A percentile compares a stretch with the other conserved stretches of the same genome.
Conservation (phyloP, 2,797 vertebrate genomes). For the Enteromius anoplus region DNA sequence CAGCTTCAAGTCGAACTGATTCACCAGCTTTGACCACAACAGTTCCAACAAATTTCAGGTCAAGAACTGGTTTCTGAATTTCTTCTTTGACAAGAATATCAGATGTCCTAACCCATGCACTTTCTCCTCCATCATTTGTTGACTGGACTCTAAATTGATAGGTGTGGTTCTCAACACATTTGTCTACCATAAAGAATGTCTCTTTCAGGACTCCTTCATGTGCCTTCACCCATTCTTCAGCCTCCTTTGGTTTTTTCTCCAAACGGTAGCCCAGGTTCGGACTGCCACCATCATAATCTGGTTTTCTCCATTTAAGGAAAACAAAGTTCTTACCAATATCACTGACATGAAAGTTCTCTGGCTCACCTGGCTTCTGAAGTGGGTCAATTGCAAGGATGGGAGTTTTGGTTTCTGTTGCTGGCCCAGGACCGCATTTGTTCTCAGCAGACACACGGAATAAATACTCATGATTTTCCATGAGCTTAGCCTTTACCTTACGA, state of each 20-base stretch:
- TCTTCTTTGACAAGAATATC: slow-evolving; percentile 95
- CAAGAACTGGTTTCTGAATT: slow-evolving; percentile 93
- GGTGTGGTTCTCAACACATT: slow-evolving; percentile 89
- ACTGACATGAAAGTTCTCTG: slow-evolving; percentile 93
- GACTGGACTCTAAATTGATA: slow-evolving; percentile 94
- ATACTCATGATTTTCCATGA: slow-evolving; percentile 93
- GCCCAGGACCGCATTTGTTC: slow-evolving; percentile 96
- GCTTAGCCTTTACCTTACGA: slow-evolving; percentile 90
- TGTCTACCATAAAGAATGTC: slow-evolving; percentile 93
- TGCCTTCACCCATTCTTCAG: slow-evolving; percentile 90
- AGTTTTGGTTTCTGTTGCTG: slow-evolving; percentile 89
- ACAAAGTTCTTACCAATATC: slow-evolving; percentile 94
- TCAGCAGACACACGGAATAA: slow-evolving; percentile 96
- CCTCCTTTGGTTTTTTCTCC: slow-evolving; percentile 89
- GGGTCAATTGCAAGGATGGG: slow-evolving; percentile 92
- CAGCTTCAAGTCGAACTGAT: slow-evolving; percentile 92
- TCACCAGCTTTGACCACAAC: slow-evolving; percentile 94
- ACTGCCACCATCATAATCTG: slow-evolving; percentile 96
- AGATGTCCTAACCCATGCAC: slow-evolving; percentile 91
- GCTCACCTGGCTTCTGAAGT: slow-evolving; percentile 92
- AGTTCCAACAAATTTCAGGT: slow-evolving; percentile 88
- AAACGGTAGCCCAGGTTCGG: slow-evolving; percentile 93
- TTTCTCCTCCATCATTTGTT: slow-evolving; percentile 94
- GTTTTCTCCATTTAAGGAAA: slow-evolving; percentile 92
- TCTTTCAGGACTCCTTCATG: slow-evolving; percentile 82